Evolutionary conservation across 2,797 vertebrate genomes (phyloP).

Genomic region (Sebastolobus alascanus): DNA sequence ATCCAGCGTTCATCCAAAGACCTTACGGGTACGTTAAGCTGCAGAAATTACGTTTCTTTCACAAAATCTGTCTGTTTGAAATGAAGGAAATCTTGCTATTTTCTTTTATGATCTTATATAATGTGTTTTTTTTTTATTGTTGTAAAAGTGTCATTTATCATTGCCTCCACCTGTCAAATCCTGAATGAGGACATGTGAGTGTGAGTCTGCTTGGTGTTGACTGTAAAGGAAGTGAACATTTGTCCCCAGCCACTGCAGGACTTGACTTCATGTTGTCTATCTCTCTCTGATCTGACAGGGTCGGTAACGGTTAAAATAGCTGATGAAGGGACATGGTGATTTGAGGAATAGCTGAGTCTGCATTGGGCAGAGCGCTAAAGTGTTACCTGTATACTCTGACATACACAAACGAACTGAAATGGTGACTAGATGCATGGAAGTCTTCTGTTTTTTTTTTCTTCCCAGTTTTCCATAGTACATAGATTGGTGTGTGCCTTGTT

Average conservation of each 20-base stretch:
- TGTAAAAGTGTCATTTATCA: constrained; percentile 55
- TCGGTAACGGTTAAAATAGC: constrained; percentile 98
- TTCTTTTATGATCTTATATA: neutral
- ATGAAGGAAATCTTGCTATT: neutral
- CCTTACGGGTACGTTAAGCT: constrained; percentile 93
- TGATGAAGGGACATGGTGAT: constrained; percentile 95
- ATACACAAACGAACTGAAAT: constrained; percentile 95
- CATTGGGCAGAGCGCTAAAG: constrained; percentile 91
- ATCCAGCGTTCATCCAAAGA: constrained; percentile 98
- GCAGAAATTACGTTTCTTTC: neutral
- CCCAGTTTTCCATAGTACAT: constrained; percentile 89
- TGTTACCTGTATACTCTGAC: constrained; percentile 98
- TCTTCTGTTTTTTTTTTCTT: constrained; percentile 75
- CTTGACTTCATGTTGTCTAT: constrained; percentile 95
- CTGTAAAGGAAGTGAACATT: constrained; percentile 83
- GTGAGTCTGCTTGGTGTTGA: constrained; percentile 77
- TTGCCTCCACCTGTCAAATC: constrained; percentile 54
- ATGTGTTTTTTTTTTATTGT: constrained; percentile 26
- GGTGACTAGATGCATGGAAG: constrained; percentile 99
- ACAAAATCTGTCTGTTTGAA: constrained; percentile 28
- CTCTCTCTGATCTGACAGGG: constrained; percentile 99
- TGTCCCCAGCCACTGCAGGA: constrained; percentile 79
- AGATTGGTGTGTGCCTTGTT: constrained; percentile 94
- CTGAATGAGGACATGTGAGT: constrained; percentile 74
- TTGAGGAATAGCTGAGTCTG: constrained; percentile 98